phyloP scores from a whole-genome alignment of 2,888 invertebrate species.

The Caenorhabditis afra region DNA sequence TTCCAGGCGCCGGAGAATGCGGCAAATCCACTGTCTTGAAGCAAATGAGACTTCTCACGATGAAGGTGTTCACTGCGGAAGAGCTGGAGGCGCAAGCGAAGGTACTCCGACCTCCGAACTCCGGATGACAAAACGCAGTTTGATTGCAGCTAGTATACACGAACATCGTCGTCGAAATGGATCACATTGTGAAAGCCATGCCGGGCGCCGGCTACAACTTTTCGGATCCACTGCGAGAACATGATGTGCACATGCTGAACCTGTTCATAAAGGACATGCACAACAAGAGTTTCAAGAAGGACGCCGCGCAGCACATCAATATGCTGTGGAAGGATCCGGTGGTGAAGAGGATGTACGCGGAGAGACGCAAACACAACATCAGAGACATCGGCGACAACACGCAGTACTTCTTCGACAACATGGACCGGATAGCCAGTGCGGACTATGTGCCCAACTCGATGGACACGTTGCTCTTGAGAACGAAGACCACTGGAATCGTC shows the following conservation, averaged over 20 bases:
- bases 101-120: slow-evolving; percentile 27
- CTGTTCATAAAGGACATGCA: slow-evolving; percentile 29
- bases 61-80: slow-evolving; percentile 71
- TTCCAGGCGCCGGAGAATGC: slow-evolving; percentile 77
- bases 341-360: slow-evolving; percentile 59
- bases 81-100: slow-evolving; percentile 63
- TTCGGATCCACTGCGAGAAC: slow-evolving; percentile 64
- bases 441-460: slow-evolving; percentile 72
- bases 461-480: slow-evolving; percentile 77
- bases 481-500: slow-evolving; percentile 74
- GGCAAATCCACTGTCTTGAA: slow-evolving; percentile 79
- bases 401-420: slow-evolving; percentile 75
- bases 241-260: slow-evolving; percentile 61
- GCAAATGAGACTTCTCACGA: slow-evolving; percentile 78
- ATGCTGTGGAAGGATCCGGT: slow-evolving; percentile 63
- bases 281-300: slow-evolving; percentile 21
- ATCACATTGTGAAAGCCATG: slow-evolving; percentile 73
- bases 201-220: slow-evolving; percentile 68
- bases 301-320: slow-evolving; percentile 7
- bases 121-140: background rate
- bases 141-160: slow-evolving; percentile 71
- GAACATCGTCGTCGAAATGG: slow-evolving; percentile 77
- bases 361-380: slow-evolving; percentile 71
- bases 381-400: slow-evolving; percentile 78
- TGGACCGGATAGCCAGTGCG: slow-evolving; percentile 72